Evolutionary conservation across 2,113 vertebrate genomes (phyloP).

Genomic region (Recurvirostra avosetta): DNA sequence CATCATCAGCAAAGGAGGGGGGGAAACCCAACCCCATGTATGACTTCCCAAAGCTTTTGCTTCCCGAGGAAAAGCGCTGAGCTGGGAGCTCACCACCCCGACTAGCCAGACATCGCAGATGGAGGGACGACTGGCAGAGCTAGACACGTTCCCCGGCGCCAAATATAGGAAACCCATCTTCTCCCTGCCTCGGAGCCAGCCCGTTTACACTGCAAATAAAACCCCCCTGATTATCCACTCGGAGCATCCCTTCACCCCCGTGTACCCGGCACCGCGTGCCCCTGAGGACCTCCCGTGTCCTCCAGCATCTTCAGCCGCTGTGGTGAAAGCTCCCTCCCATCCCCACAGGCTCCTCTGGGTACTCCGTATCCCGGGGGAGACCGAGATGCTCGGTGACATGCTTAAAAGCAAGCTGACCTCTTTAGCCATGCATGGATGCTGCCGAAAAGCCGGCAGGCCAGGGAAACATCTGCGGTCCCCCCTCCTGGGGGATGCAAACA

Average conservation of each 20-base stretch:
- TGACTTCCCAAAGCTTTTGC: background rate
- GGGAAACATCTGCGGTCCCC: background rate
- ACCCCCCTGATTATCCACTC: accelerated
- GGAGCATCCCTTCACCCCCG: background rate
- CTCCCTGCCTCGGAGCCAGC: background rate
- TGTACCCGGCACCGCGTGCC: accelerated
- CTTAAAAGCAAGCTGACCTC: background rate
- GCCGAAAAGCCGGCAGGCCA: background rate
- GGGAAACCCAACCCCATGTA: accelerated
- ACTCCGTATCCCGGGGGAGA: background rate
- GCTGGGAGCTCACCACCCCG: background rate
- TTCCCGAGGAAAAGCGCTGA: background rate
- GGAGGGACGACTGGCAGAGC: background rate
- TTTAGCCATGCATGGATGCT: background rate
- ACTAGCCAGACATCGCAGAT: background rate
- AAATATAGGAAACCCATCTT: background rate
- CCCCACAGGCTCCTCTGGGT: background rate
- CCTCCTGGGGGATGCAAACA: background rate
- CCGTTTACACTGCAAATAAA: background rate
- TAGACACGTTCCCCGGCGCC: background rate
- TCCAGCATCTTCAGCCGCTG: background rate
- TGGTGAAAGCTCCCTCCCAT: background rate
- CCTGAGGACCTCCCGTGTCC: accelerated
- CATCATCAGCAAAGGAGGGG: background rate
- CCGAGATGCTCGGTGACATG: background rate